phyloP scores from a whole-genome alignment of 2,113 vertebrate species.

The Psophia crepitans region DNA sequence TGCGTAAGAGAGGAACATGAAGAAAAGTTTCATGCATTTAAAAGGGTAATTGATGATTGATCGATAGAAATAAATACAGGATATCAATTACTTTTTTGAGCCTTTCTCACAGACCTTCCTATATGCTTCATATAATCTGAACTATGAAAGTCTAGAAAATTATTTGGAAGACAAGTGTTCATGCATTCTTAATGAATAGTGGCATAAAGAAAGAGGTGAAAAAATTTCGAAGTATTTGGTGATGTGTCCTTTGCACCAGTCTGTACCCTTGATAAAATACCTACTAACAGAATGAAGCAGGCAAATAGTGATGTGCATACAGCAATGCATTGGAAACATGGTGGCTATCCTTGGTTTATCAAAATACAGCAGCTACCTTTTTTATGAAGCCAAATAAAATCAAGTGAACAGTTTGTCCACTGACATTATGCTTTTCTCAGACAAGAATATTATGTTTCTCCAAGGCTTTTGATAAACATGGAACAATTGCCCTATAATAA shows the following conservation, averaged over 20 bases:
- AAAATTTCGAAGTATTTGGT: neutral
- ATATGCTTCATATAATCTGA: neutral
- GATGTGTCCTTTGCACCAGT: neutral
- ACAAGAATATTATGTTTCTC: neutral
- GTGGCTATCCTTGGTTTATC: neutral
- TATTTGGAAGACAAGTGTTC: neutral
- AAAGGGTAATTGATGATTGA: neutral
- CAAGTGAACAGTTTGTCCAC: neutral
- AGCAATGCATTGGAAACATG: neutral
- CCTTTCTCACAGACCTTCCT: neutral
- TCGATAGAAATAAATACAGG: neutral
- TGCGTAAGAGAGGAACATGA: neutral
- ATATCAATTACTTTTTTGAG: neutral
- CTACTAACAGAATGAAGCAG: neutral
- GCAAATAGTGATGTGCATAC: neutral
- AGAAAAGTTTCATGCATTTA: neutral
- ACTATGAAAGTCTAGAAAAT: neutral
- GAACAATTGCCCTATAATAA: neutral
- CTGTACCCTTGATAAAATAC: neutral
- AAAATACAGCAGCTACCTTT: neutral
- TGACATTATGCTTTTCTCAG: neutral
- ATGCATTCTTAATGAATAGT: neutral
- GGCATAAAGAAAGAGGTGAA: neutral
- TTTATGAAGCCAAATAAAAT: neutral
- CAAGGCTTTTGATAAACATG: neutral